Evolutionary conservation across 2,797 vertebrate genomes (phyloP).

Genomic region (Notoglanidium macrostoma): DNA sequence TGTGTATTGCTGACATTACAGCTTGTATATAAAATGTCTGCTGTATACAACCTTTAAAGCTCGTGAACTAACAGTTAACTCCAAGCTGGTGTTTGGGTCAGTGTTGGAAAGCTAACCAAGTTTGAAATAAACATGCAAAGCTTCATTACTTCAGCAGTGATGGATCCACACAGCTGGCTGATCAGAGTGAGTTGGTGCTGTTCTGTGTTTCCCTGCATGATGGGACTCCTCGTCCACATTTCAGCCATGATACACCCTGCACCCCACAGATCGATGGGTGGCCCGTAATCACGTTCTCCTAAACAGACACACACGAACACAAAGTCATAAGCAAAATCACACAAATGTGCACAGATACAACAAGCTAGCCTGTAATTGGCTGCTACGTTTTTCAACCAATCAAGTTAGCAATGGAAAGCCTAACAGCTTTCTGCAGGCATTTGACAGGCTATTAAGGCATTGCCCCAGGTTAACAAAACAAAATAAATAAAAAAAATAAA

Average conservation of each 20-base stretch:
- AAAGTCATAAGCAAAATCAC: neutral
- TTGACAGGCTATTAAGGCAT: no score
- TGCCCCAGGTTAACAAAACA: neutral
- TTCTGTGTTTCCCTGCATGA: constrained; percentile 99
- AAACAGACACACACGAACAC: constrained; percentile 5
- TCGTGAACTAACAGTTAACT: no score
- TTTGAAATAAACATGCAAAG: neutral
- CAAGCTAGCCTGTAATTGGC: neutral
- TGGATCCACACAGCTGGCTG: constrained; percentile 97
- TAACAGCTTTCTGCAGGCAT: neutral
- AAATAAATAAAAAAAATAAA: no score
- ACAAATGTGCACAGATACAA: neutral
- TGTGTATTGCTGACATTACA: neutral
- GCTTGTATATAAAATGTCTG: no score
- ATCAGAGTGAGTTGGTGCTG: constrained; percentile 98
- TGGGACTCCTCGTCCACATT: constrained; percentile 99
- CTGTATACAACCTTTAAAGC: neutral
- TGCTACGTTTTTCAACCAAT: no score
- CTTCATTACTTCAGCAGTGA: constrained; percentile 85
- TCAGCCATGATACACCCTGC: constrained; percentile 98
- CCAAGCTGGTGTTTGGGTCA: neutral
- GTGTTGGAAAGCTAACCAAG: neutral
- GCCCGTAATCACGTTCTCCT: constrained; percentile 97
- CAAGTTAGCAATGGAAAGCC: no score
- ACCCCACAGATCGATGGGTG: constrained; percentile 97